Percentiles rank a stretch among this genome's conserved stretches.
phyloP scores from a whole-genome alignment of 2,113 vertebrate species.

The Psammodynastes pulverulentus region DNA sequence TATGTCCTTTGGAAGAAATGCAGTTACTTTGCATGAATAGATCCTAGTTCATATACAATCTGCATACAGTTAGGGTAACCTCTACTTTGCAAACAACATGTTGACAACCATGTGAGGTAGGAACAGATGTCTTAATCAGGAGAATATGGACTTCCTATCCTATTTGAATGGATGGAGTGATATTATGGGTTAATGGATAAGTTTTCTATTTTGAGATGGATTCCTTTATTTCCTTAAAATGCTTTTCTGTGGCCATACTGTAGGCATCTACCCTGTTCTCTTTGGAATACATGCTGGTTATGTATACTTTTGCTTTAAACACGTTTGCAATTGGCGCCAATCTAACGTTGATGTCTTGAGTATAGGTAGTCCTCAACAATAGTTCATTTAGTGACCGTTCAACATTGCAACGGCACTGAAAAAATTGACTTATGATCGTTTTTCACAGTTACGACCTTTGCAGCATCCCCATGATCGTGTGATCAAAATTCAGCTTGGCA shows the following conservation, averaged over 20 bases:
- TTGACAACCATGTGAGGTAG: not conserved
- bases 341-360: not conserved
- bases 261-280: not conserved
- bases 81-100: not conserved
- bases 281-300: not conserved
- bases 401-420: not conserved
- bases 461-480: not conserved
- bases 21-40: conserved; percentile 35
- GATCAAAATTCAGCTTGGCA: not conserved
- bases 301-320: not conserved
- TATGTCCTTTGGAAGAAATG: conserved; percentile 15
- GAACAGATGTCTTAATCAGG: not conserved
- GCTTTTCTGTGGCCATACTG: not conserved
- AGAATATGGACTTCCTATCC: not conserved
- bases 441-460: not conserved
- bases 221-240: not conserved
- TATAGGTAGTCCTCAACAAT: not conserved
- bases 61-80: conserved; percentile 14
- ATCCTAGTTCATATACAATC: not conserved
- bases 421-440: not conserved
- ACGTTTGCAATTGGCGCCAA: not conserved
- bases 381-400: not conserved
- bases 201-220: not conserved
- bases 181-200: not conserved
- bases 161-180: too few relatives aligned